Evolutionary conservation across 2,113 vertebrate species (phyloP), one percentile per base, ranked within the genome.

Genomic region (Callorhinus ursinus): DNA sequence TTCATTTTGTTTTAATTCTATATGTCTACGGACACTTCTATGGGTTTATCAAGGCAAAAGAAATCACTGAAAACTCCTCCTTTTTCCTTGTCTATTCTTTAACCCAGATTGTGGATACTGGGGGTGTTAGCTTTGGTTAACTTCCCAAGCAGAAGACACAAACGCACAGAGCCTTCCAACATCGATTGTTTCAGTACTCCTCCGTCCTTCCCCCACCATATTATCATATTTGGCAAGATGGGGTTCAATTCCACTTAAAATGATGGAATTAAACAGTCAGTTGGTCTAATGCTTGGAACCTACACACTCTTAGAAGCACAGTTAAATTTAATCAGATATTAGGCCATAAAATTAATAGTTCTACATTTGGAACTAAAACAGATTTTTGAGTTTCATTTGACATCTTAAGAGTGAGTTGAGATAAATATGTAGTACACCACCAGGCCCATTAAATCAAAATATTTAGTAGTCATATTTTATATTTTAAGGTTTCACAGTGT

Each of bases 291-390:
- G 96, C 88, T 95, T 97, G 93, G 98, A 98, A 98, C 97, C 98
- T 97, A 98, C 80, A 94, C 51, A 93, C 97, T 31, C 0, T 98
- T 98, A 98, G 98, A 98, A 97, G 90, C 95, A 95, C 90, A 96
- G 85, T 98, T 98, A 98, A 98, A 98, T 93, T 97, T 98, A 98
- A 98, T 98, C 98, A 98, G 98, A 98, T 98, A 98, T 98, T 98
- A 98, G 96, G 83, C 96, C 97, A 98, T 98, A 98, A 98, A 99
- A 98, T 98, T 99, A 98, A 98, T 98, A 98, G 96, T 86, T 88
- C 94, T 97, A 91, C 98, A 98, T 98, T 97, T 98, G 92, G 90
- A 98, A 93, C 85, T 59, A 91, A 95, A 96, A 93, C 94, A 96
- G 72, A 96, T 98, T 97, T 98, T 71, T 57, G 61, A 96, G 89